Evolutionary conservation across 2,797 vertebrate species (phyloP).

Genomic region (Emydoidea blandingii): DNA sequence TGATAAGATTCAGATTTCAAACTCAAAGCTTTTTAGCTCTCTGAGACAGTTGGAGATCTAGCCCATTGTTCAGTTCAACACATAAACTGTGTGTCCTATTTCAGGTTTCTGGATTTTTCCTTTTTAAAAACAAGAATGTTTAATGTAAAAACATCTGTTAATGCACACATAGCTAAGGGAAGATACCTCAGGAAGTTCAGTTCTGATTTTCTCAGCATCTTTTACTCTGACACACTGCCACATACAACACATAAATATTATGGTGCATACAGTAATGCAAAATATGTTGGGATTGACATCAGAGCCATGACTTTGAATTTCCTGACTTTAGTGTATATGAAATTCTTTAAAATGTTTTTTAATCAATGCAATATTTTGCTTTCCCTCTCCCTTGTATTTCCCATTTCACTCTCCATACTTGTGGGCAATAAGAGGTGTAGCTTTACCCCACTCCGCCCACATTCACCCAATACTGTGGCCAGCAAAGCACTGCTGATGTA

Average conservation of each 20-base stretch:
- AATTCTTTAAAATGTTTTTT: neutral
- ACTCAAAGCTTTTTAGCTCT: neutral
- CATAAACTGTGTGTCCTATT: neutral
- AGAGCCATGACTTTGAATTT: neutral
- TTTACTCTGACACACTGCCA: neutral
- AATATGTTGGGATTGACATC: neutral
- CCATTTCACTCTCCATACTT: neutral
- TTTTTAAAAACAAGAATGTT: neutral
- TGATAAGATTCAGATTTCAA: neutral
- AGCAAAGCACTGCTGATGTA: neutral
- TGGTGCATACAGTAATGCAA: neutral
- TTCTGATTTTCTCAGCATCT: neutral
- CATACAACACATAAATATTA: neutral
- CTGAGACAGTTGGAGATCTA: neutral
- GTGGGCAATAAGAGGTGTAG: neutral
- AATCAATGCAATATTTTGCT: neutral
- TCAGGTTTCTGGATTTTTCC: neutral
- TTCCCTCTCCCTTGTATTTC: neutral
- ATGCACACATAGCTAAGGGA: neutral
- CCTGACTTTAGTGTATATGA: neutral
- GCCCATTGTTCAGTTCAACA: neutral
- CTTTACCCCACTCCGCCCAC: neutral
- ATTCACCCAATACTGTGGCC: neutral
- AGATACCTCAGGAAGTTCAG: neutral
- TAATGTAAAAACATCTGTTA: neutral